These are phyloP conservation scores for Penaeus vannamei DNA, from an alignment of 1,140 invertebrate genomes.

Conservation along the genomic window DNA sequence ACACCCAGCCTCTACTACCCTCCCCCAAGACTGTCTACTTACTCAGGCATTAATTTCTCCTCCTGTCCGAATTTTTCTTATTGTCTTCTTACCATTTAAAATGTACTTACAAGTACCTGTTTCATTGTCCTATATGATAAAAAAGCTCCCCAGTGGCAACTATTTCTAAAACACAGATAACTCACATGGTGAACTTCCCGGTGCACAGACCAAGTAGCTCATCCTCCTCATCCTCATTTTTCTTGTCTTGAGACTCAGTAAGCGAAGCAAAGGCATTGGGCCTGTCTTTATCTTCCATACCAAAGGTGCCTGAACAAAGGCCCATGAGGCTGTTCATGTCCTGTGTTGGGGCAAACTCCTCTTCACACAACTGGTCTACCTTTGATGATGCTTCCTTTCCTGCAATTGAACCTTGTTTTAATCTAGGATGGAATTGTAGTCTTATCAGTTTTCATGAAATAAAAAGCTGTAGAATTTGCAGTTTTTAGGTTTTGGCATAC, in stretches of 20 bases:
- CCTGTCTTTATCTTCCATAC: neutral
- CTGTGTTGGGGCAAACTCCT: slow-evolving; percentile 41
- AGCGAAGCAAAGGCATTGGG: neutral
- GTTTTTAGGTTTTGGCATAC: no score
- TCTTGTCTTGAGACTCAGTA: neutral
- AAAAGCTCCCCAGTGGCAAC: no score
- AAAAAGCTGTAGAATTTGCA: no score
- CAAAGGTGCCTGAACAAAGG: slow-evolving; percentile 53
- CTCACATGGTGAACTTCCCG: slow-evolving; percentile 53
- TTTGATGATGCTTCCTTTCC: neutral
- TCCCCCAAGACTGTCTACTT: no score
- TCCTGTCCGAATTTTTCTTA: no score
- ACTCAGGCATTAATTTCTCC: no score
- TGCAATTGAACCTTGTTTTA: neutral
- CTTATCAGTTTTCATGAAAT: no score
- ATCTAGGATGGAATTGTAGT: neutral
- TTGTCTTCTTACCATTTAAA: no score
- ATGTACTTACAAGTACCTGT: no score
- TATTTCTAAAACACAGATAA: neutral
- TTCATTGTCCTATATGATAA: no score
- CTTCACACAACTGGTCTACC: slow-evolving; percentile 37
- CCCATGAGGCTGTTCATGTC: slow-evolving; percentile 57
- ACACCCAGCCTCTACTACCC: no score
- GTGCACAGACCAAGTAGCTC: slow-evolving; percentile 48
- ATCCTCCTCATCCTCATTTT: slow-evolving; percentile 29